Base-by-base conservation (phyloP, 1,140 invertebrate species). In the Bombus confusus region DNA sequence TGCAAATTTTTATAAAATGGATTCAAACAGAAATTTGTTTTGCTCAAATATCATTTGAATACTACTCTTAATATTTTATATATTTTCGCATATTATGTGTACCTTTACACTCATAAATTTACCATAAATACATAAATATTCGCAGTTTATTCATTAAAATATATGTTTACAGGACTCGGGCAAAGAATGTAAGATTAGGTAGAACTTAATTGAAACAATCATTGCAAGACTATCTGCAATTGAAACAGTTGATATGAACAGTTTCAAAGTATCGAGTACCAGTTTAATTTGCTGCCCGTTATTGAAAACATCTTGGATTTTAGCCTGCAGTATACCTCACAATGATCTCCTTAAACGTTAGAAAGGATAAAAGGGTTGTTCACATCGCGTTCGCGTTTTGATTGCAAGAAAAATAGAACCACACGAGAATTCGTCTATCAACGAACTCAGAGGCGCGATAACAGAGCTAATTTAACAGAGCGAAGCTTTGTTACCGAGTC, bases 381-480 rank as follows among this genome's bases (percentile, higher is more conserved):
- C 41, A 15, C 34, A 43, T 57, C 68, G 37, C 12, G 37, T 31
- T 22, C 13, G 25, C 37, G 15, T 25, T 57, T 43, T 22, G 13
- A 73, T 5, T 28, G 52, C 22, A 71, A 52, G 39, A 74, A 74
- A 74, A 47, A 73, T 59, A 73, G 37, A 81, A 73, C 34, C 41
- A 73, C n/a, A 25, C 4, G 18, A 41, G 6, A 73, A 71, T 43
- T 81, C 52, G 6, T 25, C 22, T 28, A n/a, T 28, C 15, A 43
- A 62, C 71, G 80, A 37, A 1, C 69, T 43, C 18, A 68, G 22
- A 34, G n/a, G 18, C 22, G 77, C n/a, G 28, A 31, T 66, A 79
- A 72, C 3, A n/a, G 25, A 69, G 5, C 5, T 71, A 72, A 72
- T 72, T 80, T 72, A 71, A 66, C 28, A 52, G 12, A 22, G 6